Percentiles rank a stretch among this genome's conserved stretches.
These are phyloP conservation scores for Cephus pulcher DNA, from an alignment of 2,888 invertebrate genomes.

Conservation along the genomic window DNA sequence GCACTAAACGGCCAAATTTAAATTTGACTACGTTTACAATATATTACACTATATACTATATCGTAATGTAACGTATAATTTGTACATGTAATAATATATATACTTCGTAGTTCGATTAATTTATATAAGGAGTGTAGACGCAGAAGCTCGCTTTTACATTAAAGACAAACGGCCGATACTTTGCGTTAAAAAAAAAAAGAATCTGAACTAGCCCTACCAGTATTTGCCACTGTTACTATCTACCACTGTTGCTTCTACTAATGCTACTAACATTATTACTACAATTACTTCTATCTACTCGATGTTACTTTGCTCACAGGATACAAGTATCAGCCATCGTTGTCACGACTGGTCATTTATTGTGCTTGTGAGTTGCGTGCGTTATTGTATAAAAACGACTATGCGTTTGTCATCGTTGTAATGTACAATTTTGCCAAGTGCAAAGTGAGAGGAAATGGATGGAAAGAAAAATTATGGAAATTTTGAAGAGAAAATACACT, in stretches of 20 bases:
- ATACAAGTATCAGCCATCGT: background rate
- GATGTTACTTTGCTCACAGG: background rate
- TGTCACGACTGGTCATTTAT: background rate
- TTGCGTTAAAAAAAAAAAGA: background rate
- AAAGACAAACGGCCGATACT: background rate
- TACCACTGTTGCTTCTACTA: background rate
- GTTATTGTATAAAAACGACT: background rate
- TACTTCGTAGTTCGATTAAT: background rate
- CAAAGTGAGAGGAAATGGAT: background rate
- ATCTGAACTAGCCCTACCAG: background rate
- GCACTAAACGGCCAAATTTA: slow-evolving; percentile 46
- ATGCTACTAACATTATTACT: background rate
- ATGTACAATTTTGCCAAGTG: background rate
- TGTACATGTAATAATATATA: slow-evolving; percentile 19
- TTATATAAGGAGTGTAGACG: background rate
- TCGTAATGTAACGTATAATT: slow-evolving; percentile 4
- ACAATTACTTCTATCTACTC: background rate
- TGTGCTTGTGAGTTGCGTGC: background rate
- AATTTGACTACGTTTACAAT: slow-evolving; percentile 29
- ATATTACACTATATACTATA: slow-evolving; percentile 26
- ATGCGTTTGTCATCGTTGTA: background rate
- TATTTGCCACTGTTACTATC: background rate
- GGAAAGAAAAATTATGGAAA: background rate
- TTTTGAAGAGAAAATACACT: background rate
- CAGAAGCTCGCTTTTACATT: background rate